Base-by-base conservation (phyloP, 2,113 vertebrate genomes). In the Synodontis membranacea region DNA sequence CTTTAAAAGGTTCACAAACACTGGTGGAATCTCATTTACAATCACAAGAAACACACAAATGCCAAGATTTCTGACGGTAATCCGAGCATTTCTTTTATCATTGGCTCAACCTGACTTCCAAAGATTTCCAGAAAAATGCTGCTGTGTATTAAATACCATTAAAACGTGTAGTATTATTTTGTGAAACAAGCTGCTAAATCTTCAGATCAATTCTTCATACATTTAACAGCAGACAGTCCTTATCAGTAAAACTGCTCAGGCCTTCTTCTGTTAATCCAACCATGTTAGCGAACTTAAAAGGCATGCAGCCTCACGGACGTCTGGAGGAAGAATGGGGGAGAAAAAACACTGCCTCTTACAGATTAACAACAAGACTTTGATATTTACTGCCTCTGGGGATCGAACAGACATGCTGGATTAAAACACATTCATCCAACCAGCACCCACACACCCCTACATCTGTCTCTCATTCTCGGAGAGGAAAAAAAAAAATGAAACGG, bases 311-410 rank as follows among this genome's bases (percentile, higher is more conserved):
- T 52, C 34, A 28, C 12, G 79, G 56, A n/a, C 28, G n/a, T 79
- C 34, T 34, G 56, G 21, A 46, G 39, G 72, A 85, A 34, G 42
- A 28, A 11, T 21, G 25, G 25, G 42, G n/a, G n/a, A n/a, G n/a
- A n/a, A 44, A 31, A 81, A 80, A 80, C 42, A 80, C 23, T 23
- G 14, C 19, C 23, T 68, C 46, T 80, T 54, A 54, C 66, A 86
- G 86, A 82, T 86, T 56, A 86, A 86, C 68, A 75, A 7, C 14
- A 83, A 76, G 79, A 81, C 64, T 86, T 86, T 72, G 52, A 86
- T 86, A 74, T 75, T 75, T 64, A n/a, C 42, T 62, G 80, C 54
- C 62, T 86, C 80, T 9, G 15, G 31, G 80, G 31, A 50, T 68
- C 48, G 21, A 42, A 86, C 7, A 31, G 80, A 76, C 54, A 39